Evolutionary conservation across 2,113 vertebrate species (phyloP).

Genomic region (Trichomycterus rosablanca): DNA sequence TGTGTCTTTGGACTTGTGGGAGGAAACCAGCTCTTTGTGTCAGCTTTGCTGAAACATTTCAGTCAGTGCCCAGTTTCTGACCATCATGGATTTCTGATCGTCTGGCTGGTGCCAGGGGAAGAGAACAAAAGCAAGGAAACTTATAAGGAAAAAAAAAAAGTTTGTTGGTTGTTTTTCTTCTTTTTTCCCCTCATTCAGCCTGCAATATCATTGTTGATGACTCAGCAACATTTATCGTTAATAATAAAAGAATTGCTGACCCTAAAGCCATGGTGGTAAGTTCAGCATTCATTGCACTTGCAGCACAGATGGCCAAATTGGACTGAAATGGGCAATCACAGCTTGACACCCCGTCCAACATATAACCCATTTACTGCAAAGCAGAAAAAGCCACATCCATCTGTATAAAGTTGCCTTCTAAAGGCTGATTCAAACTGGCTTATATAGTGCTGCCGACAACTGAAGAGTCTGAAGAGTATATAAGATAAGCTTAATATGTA

Average conservation of each 20-base stretch:
- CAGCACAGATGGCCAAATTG: constrained; percentile 22
- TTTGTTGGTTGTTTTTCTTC: no score
- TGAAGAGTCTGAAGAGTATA: no score
- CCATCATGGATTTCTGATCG: no score
- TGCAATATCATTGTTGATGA: constrained; percentile 37
- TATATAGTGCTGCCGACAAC: no score
- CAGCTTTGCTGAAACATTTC: no score
- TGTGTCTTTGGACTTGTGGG: no score
- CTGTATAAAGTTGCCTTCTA: neutral
- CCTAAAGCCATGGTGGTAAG: constrained; percentile 34
- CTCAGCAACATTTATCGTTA: constrained; percentile 44
- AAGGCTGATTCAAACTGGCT: neutral
- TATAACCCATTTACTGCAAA: neutral
- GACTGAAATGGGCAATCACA: constrained; percentile 9
- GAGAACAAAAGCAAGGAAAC: constrained; percentile 17
- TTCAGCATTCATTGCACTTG: constrained; percentile 19
- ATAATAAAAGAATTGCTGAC: constrained; percentile 51
- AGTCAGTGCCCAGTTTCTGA: no score
- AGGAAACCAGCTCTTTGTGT: no score
- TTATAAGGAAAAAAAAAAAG: no score
- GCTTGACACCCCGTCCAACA: neutral
- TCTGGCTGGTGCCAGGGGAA: no score
- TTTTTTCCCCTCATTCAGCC: constrained; percentile 19
- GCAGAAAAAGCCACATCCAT: neutral
- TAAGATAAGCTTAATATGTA: no score